Conservation (phyloP, 1,140 invertebrate genomes). For the Aphidius gifuensis region DNA sequence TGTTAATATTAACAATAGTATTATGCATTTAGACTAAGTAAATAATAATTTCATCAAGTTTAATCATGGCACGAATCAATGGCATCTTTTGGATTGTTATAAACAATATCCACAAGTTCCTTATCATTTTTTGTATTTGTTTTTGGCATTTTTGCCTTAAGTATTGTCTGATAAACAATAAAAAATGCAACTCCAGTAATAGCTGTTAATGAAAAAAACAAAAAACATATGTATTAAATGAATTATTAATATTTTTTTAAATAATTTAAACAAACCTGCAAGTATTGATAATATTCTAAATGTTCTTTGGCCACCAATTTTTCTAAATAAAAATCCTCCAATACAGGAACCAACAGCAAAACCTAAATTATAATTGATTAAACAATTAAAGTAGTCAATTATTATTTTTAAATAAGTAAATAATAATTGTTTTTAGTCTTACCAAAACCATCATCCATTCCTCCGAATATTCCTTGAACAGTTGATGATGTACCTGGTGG, state of each 20-base stretch:
- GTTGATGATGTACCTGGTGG: constrained; percentile 77
- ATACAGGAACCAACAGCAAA: constrained; percentile 63
- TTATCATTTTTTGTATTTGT: constrained; percentile 21
- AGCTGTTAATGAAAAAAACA: too few species aligned
- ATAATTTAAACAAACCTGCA: constrained; percentile 36
- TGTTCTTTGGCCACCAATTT: constrained; percentile 56
- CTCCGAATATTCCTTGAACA: constrained; percentile 77
- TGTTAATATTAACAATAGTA: too few species aligned
- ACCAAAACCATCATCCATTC: constrained; percentile 79
- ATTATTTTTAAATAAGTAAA: constrained; percentile 3
- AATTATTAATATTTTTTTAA: too few species aligned
- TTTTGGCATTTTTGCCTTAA: constrained; percentile 43
- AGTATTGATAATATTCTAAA: constrained; percentile 57
- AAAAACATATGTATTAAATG: too few species aligned
- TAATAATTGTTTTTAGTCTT: constrained; percentile 28
- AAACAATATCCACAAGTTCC: constrained; percentile 31
- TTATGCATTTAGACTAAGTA: too few species aligned
- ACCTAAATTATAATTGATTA: constrained; percentile 41
- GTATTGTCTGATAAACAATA: constrained; percentile 48
- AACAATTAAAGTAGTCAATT: neutral
- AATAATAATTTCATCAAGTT: too few species aligned
- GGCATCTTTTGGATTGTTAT: constrained; percentile 49
- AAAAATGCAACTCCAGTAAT: constrained; percentile 57
- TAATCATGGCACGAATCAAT: too few species aligned
- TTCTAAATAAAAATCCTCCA: constrained; percentile 61